Evolutionary conservation across 2,888 invertebrate genomes (phyloP).

Genomic region (Chaetoderma sp.): DNA sequence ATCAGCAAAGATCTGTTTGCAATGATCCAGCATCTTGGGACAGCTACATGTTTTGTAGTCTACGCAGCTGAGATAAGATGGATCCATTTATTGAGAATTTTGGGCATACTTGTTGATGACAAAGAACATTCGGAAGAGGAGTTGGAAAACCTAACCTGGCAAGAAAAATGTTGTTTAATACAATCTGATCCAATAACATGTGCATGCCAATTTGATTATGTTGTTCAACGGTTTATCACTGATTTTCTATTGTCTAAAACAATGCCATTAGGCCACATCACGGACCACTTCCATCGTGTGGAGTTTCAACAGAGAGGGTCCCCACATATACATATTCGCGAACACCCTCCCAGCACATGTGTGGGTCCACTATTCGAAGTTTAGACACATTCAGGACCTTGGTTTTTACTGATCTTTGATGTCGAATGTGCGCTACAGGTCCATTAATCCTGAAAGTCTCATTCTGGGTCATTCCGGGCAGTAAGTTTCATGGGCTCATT

Average conservation of each 20-base stretch:
- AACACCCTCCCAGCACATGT: no score
- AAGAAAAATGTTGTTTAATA: slow-evolving; percentile 2
- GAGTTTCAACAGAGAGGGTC: no score
- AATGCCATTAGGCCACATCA: background rate
- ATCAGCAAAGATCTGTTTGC: slow-evolving; percentile 15
- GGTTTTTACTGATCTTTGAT: no score
- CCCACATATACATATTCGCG: no score
- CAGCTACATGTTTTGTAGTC: slow-evolving; percentile 21
- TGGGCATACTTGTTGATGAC: slow-evolving; percentile 2
- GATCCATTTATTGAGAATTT: slow-evolving; percentile 22
- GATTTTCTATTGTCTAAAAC: background rate
- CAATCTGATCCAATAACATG: slow-evolving; percentile 9
- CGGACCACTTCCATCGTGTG: no score
- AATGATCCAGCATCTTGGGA: slow-evolving; percentile 17
- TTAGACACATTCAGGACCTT: no score
- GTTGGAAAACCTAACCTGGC: background rate
- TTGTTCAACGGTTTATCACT: background rate
- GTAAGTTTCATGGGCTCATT: no score
- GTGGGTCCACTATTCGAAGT: no score
- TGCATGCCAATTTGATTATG: slow-evolving; percentile 11
- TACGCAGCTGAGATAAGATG: slow-evolving; percentile 10
- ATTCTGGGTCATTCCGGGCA: no score
- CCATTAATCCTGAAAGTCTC: no score
- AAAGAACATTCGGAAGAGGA: background rate
- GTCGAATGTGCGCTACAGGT: no score